These are phyloP conservation scores for Hymenopus coronatus DNA, from an alignment of 2,888 invertebrate genomes.

Conservation along the genomic window DNA sequence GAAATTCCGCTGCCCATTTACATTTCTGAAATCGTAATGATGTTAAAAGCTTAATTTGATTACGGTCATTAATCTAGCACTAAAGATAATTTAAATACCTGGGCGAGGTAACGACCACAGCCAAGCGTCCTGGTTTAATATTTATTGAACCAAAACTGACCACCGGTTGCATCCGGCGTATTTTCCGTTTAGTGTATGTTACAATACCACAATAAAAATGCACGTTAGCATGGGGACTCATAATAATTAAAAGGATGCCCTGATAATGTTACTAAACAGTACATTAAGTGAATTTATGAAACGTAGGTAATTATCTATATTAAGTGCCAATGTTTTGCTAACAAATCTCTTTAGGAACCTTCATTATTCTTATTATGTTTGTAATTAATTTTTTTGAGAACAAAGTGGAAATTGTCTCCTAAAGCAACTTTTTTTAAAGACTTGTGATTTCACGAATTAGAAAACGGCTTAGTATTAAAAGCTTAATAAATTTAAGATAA, in stretches of 20 bases:
- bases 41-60: not conserved
- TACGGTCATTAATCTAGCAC: not conserved
- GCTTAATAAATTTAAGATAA: no score
- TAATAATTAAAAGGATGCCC: not conserved
- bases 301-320: not conserved
- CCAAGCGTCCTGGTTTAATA: not conserved
- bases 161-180: not conserved
- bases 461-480: no score
- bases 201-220: not conserved
- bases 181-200: not conserved
- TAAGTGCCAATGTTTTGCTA: not conserved
- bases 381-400: no score
- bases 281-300: not conserved
- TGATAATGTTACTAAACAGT: not conserved
- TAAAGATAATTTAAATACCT: not conserved
- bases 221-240: not conserved
- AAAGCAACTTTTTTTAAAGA: no score
- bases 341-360: not conserved
- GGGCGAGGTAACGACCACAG: not conserved
- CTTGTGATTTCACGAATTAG: no score
- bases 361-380: no score
- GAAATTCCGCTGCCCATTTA: not conserved
- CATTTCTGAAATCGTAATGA: not conserved
- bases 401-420: no score
- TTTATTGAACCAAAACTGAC: not conserved